Conservation (phyloP, 1,140 invertebrate genomes). For the Bacillus rossius region DNA sequence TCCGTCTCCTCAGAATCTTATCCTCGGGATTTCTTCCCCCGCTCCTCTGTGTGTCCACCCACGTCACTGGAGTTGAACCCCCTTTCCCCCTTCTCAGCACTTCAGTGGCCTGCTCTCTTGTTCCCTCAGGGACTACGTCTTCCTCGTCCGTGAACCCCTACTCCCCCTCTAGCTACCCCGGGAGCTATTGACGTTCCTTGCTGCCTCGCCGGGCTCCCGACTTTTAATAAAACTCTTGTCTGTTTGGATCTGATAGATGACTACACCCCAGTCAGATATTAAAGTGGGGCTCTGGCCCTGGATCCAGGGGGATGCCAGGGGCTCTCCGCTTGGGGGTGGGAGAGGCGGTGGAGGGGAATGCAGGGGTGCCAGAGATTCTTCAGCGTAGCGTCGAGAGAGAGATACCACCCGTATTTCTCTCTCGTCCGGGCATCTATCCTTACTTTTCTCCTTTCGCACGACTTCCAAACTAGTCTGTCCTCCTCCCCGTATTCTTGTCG, state of each 20-base stretch:
- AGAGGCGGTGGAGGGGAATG: background rate
- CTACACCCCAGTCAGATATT: constrained; percentile 44
- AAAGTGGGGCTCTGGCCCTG: constrained; percentile 29
- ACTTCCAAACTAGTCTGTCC: background rate
- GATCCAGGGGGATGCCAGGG: constrained; percentile 13
- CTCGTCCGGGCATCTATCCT: background rate
- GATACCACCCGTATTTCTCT: background rate
- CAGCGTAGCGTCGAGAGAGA: constrained; percentile 1
- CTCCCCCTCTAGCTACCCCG: constrained; percentile 10
- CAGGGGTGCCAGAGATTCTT: constrained; percentile 10
- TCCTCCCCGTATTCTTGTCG: background rate
- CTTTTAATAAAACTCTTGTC: constrained; percentile 44
- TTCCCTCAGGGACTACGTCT: background rate
- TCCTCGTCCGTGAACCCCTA: background rate
- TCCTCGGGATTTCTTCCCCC: background rate
- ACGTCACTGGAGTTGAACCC: background rate
- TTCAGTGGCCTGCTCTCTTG: background rate
- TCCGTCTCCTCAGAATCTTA: no score
- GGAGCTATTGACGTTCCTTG: constrained; percentile 39
- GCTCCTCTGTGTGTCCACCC: background rate
- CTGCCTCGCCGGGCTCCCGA: constrained; percentile 22
- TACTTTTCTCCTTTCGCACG: background rate
- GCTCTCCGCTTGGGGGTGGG: constrained; percentile 4
- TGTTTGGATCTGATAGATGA: constrained; percentile 46
- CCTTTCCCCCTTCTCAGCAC: background rate